phyloP scores from a whole-genome alignment of 2,113 vertebrate genomes.

The Caracal caracal region DNA sequence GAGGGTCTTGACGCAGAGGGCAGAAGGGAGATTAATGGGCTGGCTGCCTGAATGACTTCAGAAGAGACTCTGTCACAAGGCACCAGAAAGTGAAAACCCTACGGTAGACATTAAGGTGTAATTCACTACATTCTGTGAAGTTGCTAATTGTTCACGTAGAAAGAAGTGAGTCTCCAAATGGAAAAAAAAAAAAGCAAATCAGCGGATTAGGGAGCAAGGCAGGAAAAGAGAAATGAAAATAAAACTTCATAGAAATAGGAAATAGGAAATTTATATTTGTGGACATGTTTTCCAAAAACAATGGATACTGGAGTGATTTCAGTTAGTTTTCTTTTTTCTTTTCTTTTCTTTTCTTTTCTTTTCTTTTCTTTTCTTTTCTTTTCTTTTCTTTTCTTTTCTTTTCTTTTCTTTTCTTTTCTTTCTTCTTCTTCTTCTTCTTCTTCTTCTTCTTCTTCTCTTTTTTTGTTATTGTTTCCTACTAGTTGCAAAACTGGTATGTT shows the following conservation, averaged over 20 bases:
- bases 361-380: not conserved
- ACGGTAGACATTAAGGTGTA: not conserved
- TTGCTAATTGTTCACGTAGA: not conserved
- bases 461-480: not conserved
- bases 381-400: not conserved
- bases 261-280: not conserved
- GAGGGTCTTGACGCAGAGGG: conserved; percentile 38
- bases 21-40: not conserved
- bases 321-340: not conserved
- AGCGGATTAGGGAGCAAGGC: not conserved
- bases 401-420: too few species aligned
- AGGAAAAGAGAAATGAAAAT: not conserved
- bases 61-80: not conserved
- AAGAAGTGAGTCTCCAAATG: not conserved
- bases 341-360: not conserved
- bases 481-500: not conserved
- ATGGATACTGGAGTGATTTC: not conserved
- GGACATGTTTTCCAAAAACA: not conserved
- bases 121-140: not conserved
- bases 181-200: not conserved
- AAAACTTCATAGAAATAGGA: not conserved
- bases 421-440: not conserved
- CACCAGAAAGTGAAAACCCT: not conserved
- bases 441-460: not conserved
- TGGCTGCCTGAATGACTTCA: not conserved